Conservation (phyloP, 2,888 invertebrate species). For the Cerastis rubricosa region DNA sequence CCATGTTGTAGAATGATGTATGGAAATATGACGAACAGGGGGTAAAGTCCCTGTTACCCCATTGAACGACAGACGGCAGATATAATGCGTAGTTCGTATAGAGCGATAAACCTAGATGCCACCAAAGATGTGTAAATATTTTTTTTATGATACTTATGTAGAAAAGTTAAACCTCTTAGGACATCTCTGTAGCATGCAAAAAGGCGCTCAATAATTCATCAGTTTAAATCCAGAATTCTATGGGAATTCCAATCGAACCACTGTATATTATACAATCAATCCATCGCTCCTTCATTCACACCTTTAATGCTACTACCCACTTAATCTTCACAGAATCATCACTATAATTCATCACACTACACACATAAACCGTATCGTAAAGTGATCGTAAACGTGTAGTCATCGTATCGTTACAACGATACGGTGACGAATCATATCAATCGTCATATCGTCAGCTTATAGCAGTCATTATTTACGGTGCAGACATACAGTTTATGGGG, state of each 20-base stretch:
- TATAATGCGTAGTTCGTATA: neutral
- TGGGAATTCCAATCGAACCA: neutral
- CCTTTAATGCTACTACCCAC: neutral
- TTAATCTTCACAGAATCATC: constrained; percentile 13
- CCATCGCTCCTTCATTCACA: neutral
- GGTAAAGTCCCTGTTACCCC: neutral
- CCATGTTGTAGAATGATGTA: neutral
- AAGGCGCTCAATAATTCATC: neutral
- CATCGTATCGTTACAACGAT: constrained; percentile 9
- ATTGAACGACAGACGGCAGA: neutral
- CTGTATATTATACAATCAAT: neutral
- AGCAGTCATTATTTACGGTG: constrained; percentile 29
- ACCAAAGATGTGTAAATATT: neutral
- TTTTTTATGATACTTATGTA: neutral
- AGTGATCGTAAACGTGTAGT: constrained; percentile 30
- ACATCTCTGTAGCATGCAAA: neutral
- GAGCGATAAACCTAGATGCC: neutral
- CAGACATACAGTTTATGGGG: neutral
- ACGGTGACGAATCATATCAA: constrained; percentile 46
- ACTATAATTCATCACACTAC: neutral
- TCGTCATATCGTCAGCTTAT: constrained; percentile 36
- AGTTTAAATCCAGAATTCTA: neutral
- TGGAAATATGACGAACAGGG: neutral
- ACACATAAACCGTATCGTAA: constrained; percentile 42
- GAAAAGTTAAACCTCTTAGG: neutral